Conservation (phyloP, 2,113 vertebrate genomes). For the Heptranchias perlo region DNA sequence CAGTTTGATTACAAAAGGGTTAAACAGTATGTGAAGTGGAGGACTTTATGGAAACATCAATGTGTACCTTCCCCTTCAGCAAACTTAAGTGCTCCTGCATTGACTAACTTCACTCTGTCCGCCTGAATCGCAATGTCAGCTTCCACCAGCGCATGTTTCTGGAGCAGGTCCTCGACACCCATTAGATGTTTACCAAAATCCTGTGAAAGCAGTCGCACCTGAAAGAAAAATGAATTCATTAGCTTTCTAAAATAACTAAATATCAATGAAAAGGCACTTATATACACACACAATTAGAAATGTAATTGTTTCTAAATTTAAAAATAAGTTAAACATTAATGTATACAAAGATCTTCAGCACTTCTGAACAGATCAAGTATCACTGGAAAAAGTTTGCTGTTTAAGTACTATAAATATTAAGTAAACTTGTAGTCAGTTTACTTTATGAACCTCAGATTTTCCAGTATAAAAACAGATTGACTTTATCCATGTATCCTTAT, state of each 20-base stretch:
- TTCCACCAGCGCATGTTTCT: conserved; percentile 84
- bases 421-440: not conserved
- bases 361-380: not conserved
- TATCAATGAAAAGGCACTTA: not conserved
- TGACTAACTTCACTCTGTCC: conserved; percentile 73
- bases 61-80: conserved; percentile 69
- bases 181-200: conserved; percentile 90
- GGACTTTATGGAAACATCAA: conserved; percentile 4
- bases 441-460: not conserved
- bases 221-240: not conserved
- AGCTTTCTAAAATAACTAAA: not conserved
- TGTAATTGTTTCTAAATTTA: not conserved
- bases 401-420: not conserved
- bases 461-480: not conserved
- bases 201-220: conserved; percentile 73
- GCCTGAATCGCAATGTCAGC: conserved; percentile 81
- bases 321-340: not conserved
- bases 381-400: not conserved
- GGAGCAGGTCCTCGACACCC: conserved; percentile 86
- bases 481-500: not conserved
- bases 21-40: not conserved
- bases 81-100: conserved; percentile 69
- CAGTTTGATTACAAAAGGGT: not conserved
- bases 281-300: not conserved
- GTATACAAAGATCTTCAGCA: not conserved